phyloP scores from a whole-genome alignment of 2,888 invertebrate genomes.

The Teleiodes luculella region DNA sequence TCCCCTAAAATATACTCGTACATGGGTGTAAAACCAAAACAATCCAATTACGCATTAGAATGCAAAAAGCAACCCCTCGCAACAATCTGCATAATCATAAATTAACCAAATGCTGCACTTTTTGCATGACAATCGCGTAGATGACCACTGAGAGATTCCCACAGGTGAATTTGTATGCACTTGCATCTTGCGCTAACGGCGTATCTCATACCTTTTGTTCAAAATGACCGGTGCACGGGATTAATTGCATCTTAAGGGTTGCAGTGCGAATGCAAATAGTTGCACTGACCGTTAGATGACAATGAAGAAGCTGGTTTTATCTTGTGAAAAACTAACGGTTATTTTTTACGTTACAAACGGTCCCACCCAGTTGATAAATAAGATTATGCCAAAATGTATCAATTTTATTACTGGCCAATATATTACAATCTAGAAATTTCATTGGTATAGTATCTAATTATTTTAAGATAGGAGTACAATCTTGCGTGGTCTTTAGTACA shows the following conservation, averaged over 20 bases:
- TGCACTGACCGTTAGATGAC: slow-evolving; percentile 17
- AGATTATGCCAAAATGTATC: too few relatives aligned
- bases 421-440: too few relatives aligned
- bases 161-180: slow-evolving; percentile 51
- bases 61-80: slow-evolving; percentile 42
- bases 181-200: slow-evolving; percentile 59
- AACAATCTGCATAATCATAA: slow-evolving; percentile 60
- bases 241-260: slow-evolving; percentile 34
- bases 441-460: too few relatives aligned
- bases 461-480: too few relatives aligned
- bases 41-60: slow-evolving; percentile 29
- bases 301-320: slow-evolving; percentile 12
- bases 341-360: background rate
- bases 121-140: slow-evolving; percentile 52
- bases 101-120: slow-evolving; percentile 50
- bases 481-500: too few relatives aligned
- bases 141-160: slow-evolving; percentile 47
- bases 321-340: slow-evolving; percentile 20
- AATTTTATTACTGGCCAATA: too few relatives aligned
- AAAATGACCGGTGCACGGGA: slow-evolving; percentile 44
- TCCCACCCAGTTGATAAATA: background rate
- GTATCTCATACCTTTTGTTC: slow-evolving; percentile 37
- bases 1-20: background rate
- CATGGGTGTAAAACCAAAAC: slow-evolving; percentile 13
- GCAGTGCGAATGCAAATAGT: slow-evolving; percentile 18